phyloP scores from a whole-genome alignment of 2,113 vertebrate species.

The Geococcyx californianus region DNA sequence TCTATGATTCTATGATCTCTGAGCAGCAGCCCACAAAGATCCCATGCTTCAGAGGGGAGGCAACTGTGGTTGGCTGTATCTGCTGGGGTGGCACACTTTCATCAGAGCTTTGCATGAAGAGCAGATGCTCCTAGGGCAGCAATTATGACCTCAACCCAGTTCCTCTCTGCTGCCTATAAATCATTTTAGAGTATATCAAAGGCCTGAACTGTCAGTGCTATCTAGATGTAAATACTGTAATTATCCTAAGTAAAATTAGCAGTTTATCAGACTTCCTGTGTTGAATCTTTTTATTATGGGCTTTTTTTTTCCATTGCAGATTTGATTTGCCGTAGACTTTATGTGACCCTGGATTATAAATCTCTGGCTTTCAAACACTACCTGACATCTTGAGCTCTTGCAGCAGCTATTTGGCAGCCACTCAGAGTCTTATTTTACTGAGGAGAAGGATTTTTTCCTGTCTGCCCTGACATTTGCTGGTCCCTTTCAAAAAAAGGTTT shows the following conservation, averaged over 20 bases:
- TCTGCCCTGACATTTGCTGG: background rate
- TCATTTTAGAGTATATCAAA: constrained; percentile 43
- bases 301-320: background rate
- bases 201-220: background rate
- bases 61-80: rapidly evolving
- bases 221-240: constrained; percentile 28
- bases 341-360: background rate
- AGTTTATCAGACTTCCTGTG: constrained; percentile 46
- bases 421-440: background rate
- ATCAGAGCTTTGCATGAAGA: background rate
- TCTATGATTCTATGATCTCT: too few relatives aligned
- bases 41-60: background rate
- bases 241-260: constrained; percentile 52
- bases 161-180: constrained; percentile 8
- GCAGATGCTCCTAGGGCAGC: background rate
- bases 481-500: background rate
- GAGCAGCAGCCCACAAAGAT: background rate
- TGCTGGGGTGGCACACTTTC: background rate
- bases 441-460: background rate
- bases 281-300: constrained; percentile 21
- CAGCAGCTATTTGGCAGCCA: background rate
- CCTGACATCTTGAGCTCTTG: background rate
- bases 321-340: constrained; percentile 26
- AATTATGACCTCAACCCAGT: background rate
- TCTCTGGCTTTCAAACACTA: constrained; percentile 37